Conservation (phyloP, 2,113 vertebrate genomes). For the Notechis scutatus region DNA sequence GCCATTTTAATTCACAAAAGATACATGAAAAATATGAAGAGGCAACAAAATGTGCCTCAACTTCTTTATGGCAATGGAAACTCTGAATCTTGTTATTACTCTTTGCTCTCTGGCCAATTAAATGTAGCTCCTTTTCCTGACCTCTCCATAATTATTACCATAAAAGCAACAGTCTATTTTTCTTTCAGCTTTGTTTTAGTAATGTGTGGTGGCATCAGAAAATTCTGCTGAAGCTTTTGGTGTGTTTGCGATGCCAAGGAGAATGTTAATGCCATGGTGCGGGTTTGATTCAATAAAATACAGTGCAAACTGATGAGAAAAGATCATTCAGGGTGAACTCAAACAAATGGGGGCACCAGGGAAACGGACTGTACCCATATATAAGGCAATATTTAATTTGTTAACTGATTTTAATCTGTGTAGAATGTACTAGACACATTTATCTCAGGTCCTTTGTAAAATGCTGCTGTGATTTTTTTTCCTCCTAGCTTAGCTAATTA, state of each 20-base stretch:
- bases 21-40: accelerated
- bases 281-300: background rate
- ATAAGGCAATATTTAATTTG: background rate
- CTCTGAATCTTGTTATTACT: background rate
- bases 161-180: background rate
- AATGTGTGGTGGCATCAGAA: background rate
- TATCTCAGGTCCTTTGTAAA: background rate
- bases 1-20: slow-evolving; percentile 22
- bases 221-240: slow-evolving; percentile 17
- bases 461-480: background rate
- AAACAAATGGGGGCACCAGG: background rate
- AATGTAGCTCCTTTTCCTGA: background rate
- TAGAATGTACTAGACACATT: accelerated
- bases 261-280: slow-evolving; percentile 32
- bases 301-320: background rate
- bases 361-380: background rate
- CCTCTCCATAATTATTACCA: accelerated
- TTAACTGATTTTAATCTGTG: background rate
- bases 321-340: background rate
- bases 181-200: background rate
- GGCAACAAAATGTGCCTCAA: background rate
- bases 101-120: slow-evolving; percentile 1
- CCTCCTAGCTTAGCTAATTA: background rate
- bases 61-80: background rate
- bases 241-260: slow-evolving; percentile 9